Conservation (phyloP, 2,113 vertebrate genomes). For the Antechinus flavipes region DNA sequence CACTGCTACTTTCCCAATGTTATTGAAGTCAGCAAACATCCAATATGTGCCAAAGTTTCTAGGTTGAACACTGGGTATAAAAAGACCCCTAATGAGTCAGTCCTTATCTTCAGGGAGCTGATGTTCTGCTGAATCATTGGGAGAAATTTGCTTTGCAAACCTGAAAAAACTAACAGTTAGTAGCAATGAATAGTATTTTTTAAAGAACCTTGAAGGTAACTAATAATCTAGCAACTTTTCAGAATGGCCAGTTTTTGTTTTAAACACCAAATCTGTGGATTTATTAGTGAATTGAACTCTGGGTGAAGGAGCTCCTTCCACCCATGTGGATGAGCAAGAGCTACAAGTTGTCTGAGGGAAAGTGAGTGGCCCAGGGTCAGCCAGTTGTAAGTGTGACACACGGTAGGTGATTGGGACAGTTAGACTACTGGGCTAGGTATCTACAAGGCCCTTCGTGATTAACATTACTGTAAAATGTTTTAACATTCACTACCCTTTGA, state of each 20-base stretch:
- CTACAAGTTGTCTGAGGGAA: neutral
- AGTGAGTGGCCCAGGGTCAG: neutral
- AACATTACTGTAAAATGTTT: conserved; percentile 22
- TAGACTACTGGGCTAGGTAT: neutral
- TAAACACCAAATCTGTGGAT: neutral
- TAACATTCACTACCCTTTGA: conserved; percentile 26
- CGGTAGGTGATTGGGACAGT: too few relatives aligned
- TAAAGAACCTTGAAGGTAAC: neutral
- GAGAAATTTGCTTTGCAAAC: neutral
- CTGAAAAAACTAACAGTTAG: neutral
- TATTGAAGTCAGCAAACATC: neutral
- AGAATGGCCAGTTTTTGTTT: neutral
- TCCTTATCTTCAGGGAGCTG: neutral
- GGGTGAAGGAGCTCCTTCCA: neutral
- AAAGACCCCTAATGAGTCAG: neutral
- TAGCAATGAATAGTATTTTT: neutral
- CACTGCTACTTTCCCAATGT: neutral
- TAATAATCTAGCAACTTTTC: conserved; percentile 25
- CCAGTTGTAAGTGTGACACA: neutral
- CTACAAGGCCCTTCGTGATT: neutral
- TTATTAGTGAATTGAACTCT: neutral
- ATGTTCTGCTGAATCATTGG: neutral
- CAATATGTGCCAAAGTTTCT: neutral
- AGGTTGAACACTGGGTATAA: neutral
- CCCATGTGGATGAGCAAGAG: too few relatives aligned